These are phyloP conservation scores for Phrixothrix hirtus DNA, from an alignment of 2,888 invertebrate species.

Conservation along the genomic window DNA sequence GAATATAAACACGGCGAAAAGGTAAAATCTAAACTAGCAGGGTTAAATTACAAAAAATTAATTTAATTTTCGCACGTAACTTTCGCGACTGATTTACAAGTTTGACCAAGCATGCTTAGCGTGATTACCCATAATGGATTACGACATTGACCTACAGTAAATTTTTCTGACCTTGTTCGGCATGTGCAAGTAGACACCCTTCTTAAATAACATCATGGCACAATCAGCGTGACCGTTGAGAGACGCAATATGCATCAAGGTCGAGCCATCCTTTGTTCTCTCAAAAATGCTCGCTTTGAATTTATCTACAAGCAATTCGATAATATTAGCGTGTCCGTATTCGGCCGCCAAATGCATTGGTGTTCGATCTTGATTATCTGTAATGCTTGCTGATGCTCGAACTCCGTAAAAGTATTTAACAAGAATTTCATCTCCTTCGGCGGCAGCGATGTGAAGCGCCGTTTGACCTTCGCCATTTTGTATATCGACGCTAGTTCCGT, in stretches of 20 bases:
- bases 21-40: neutral
- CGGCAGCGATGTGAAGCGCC: conserved; percentile 92
- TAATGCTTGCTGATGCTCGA: conserved; percentile 90
- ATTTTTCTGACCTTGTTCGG: conserved; percentile 80
- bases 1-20: no score
- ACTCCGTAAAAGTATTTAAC: conserved; percentile 95
- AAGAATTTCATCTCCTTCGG: conserved; percentile 91
- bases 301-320: conserved; percentile 95
- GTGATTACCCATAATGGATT: neutral
- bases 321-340: conserved; percentile 92
- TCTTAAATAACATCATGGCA: conserved; percentile 96
- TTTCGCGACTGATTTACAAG: conserved; percentile 4
- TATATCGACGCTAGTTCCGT: conserved; percentile 88
- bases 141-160: neutral
- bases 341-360: conserved; percentile 98
- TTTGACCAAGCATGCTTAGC: neutral
- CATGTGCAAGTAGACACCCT: conserved; percentile 99
- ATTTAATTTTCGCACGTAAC: conserved; percentile 12
- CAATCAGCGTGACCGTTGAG: conserved; percentile 97
- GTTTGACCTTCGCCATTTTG: conserved; percentile 95
- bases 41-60: conserved; percentile 3
- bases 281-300: conserved; percentile 97
- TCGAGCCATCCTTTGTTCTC: conserved; percentile 96
- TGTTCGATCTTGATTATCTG: conserved; percentile 95
- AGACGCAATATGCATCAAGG: conserved; percentile 98